These are phyloP conservation scores for Limnodromus scolopaceus DNA, from an alignment of 2,797 vertebrate genomes.

Conservation along the genomic window DNA sequence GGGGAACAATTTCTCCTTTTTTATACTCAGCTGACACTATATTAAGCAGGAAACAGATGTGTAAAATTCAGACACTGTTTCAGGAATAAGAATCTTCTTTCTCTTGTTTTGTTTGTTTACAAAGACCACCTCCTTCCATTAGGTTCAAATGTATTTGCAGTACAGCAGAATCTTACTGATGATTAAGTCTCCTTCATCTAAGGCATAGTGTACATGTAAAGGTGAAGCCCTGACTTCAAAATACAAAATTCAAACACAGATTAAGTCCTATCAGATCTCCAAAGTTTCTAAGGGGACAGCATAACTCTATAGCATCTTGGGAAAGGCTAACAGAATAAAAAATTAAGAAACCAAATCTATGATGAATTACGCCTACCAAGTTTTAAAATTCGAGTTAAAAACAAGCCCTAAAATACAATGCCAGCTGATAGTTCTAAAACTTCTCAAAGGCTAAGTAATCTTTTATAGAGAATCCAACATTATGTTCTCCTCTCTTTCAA, in stretches of 20 bases:
- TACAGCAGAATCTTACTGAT: neutral
- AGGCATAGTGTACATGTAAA: rapidly evolving
- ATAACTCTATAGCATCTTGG: neutral
- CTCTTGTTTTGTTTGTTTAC: neutral
- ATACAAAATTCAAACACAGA: neutral
- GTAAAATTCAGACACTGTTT: neutral
- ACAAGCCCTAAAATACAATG: neutral
- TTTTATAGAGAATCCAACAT: neutral
- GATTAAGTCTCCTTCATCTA: neutral
- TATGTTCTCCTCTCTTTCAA: neutral
- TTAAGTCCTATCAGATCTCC: neutral
- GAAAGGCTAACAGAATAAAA: neutral
- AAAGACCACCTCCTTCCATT: neutral
- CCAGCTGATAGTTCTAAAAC: neutral
- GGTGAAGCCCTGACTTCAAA: neutral
- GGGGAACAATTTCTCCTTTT: neutral
- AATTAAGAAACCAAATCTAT: neutral
- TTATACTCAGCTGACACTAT: neutral
- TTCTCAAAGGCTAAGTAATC: neutral
- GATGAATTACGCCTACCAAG: neutral
- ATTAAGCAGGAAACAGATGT: neutral
- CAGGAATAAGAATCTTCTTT: neutral
- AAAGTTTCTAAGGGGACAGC: neutral
- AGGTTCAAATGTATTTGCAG: neutral
- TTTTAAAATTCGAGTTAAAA: neutral